phyloP scores from a whole-genome alignment of 2,888 invertebrate species.

The Cantharis lateralis region DNA sequence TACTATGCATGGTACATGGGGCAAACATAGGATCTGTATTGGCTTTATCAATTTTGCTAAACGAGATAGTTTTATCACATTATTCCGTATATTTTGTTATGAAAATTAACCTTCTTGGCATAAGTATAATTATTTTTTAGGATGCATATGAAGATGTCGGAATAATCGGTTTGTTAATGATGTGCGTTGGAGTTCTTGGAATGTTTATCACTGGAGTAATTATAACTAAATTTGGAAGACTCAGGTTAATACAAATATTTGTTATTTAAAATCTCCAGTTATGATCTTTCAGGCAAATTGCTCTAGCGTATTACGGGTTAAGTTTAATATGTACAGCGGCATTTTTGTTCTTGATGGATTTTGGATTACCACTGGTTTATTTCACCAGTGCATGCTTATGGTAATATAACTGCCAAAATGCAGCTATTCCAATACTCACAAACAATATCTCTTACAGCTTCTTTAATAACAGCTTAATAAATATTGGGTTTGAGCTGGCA shows the following conservation, averaged over 20 bases:
- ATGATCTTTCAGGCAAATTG: not conserved
- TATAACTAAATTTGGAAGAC: conserved; percentile 89
- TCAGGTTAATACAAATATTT: conserved; percentile 68
- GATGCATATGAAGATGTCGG: conserved; percentile 77
- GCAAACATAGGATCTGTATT: not conserved
- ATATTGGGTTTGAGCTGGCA: not conserved
- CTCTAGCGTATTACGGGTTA: not conserved
- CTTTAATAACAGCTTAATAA: not conserved
- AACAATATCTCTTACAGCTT: not conserved
- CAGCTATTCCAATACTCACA: not conserved
- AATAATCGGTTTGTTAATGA: conserved; percentile 85
- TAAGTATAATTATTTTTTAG: conserved; percentile 43
- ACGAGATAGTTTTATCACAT: conserved; percentile 8
- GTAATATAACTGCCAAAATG: conserved; percentile 59
- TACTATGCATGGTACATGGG: not conserved
- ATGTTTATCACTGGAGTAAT: conserved; percentile 88
- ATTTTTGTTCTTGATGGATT: conserved; percentile 74
- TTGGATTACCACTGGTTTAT: conserved; percentile 79
- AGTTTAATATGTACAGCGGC: not conserved
- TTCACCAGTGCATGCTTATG: conserved; percentile 80
- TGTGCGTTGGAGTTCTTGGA: conserved; percentile 88
- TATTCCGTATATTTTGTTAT: not conserved
- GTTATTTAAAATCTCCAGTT: too few relatives aligned
- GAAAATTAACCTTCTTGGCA: not conserved
- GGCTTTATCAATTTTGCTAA: not conserved